Evolutionary conservation across 2,888 invertebrate species (phyloP), one percentile per base, ranked within the genome.

Genomic region (Cybosia mesomella): DNA sequence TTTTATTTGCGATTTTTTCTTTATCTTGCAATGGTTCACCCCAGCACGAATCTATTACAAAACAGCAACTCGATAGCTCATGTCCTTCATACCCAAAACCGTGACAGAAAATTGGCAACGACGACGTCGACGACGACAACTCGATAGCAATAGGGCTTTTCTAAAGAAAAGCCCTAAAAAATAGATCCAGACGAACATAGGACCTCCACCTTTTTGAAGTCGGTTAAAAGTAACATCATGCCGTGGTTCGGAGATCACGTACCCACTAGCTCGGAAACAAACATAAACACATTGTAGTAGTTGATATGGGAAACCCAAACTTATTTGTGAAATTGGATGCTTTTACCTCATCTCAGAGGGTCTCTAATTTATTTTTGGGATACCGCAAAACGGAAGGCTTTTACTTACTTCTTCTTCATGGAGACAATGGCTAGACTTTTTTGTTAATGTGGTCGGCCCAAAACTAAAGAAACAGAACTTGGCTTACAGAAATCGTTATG

Each of bases 201-300:
- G n/a, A n/a, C n/a, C n/a, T n/a, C n/a, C n/a, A n/a, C n/a, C n/a
- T n/a, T n/a, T n/a, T n/a, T n/a, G n/a, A n/a, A n/a, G n/a, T n/a
- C n/a, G n/a, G n/a, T n/a, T n/a, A 62, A 62, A 53, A 62, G 28
- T 62, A 49, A 32, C 13, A 49, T 32, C 43, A 21, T 62, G 21
- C 8, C 21, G n/a, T 62, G 32, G 28, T 53, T 62, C 32, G 9
- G 21, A 62, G 61, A 62, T 62, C 61, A 62, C 61, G 61, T 62
- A 53, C 43, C 32, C 61, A 62, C 53, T 62, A 62, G 61, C 49
- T 21, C 28, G n/a, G 61, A 21, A 62, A 53, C 28, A 28, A 62
- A 62, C 28, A 62, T 62, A 62, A 62, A 62, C 61, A 62, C 61
- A 62, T 61, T 61, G 28, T 32, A n/a, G 61, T 49, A 32, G 61